A percentile compares a stretch with the other conserved stretches of the same genome.
Conservation (phyloP, 2,888 invertebrate genomes). For the Melieria omissa region DNA sequence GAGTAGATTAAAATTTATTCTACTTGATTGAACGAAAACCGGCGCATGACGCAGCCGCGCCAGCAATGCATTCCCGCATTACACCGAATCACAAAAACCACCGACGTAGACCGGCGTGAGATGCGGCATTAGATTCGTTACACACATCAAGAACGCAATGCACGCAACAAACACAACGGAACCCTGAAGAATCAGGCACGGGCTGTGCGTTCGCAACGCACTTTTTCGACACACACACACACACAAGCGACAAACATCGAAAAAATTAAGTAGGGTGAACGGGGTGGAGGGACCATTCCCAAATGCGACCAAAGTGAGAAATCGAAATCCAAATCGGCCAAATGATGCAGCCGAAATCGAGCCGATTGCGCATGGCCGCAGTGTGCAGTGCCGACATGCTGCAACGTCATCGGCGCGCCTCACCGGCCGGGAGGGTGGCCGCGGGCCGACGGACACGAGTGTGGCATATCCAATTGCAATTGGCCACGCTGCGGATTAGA, state of each 20-base stretch:
- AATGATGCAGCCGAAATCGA: constrained; percentile 20
- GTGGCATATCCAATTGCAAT: constrained; percentile 12
- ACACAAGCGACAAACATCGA: neutral
- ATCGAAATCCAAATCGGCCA: neutral
- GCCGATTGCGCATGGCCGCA: constrained; percentile 21
- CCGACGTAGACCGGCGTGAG: neutral
- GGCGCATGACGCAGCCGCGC: neutral
- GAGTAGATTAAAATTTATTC: neutral
- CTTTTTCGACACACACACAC: neutral
- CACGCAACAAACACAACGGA: neutral
- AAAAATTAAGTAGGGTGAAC: no score
- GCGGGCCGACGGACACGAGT: neutral
- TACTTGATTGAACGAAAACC: neutral
- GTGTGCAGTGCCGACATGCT: neutral
- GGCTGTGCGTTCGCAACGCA: constrained; percentile 8
- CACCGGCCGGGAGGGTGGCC: neutral
- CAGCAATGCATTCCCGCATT: neutral
- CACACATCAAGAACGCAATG: constrained; percentile 20
- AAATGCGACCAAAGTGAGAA: no score
- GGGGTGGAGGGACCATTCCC: neutral
- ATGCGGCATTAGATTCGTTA: constrained; percentile 28
- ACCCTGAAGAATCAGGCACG: constrained; percentile 25
- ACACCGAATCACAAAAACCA: neutral
- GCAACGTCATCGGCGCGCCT: neutral
- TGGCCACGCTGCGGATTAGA: constrained; percentile 6